These are phyloP conservation scores for Epirrhoe tristata DNA, from an alignment of 2,888 invertebrate genomes.

Conservation along the genomic window DNA sequence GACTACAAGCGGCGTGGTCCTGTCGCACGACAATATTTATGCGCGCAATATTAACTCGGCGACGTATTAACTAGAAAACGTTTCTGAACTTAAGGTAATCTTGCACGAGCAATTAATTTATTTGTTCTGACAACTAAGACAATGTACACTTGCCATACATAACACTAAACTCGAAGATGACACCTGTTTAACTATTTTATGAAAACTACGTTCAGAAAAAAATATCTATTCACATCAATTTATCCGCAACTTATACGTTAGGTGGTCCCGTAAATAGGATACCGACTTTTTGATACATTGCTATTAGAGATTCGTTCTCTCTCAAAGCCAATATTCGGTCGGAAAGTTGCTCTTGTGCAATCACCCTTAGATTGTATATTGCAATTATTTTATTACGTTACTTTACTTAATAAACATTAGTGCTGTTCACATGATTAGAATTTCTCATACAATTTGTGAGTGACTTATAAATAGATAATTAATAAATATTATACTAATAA, in stretches of 20 bases:
- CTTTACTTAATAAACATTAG: constrained; percentile 28
- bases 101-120: constrained; percentile 32
- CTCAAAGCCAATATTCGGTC: neutral
- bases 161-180: too few relatives aligned
- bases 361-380: constrained; percentile 17
- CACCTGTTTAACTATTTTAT: too few relatives aligned
- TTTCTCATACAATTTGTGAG: constrained; percentile 2
- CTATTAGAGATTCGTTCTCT: too few relatives aligned
- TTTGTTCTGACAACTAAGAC: neutral
- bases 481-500: neutral
- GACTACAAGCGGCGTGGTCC: constrained; percentile 79
- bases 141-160: too few relatives aligned
- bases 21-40: constrained; percentile 84
- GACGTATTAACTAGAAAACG: constrained; percentile 69
- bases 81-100: constrained; percentile 56
- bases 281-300: too few relatives aligned
- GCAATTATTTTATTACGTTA: constrained; percentile 42
- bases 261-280: too few relatives aligned
- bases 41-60: constrained; percentile 83
- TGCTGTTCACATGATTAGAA: constrained; percentile 7
- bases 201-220: too few relatives aligned
- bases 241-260: too few relatives aligned
- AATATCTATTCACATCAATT: too few relatives aligned
- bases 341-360: neutral
- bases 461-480: constrained; percentile 4